Evolutionary conservation across 1,140 invertebrate species (phyloP).

Genomic region (Drepana arcuata): DNA sequence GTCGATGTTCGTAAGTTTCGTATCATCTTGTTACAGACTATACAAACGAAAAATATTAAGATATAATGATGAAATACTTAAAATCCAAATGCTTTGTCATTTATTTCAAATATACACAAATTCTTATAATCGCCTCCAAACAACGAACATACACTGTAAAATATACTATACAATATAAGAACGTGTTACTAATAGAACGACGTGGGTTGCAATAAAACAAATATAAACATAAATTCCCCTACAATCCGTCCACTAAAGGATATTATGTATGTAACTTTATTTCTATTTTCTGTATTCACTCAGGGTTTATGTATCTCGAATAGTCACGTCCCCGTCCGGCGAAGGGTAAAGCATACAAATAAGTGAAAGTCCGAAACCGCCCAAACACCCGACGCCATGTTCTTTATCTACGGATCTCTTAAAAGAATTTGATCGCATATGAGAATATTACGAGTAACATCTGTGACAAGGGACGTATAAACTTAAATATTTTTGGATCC

Average conservation of each 20-base stretch:
- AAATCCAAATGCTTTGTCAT: no score
- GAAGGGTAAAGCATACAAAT: constrained; percentile 69
- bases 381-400: constrained; percentile 59
- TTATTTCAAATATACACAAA: no score
- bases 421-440: constrained; percentile 70
- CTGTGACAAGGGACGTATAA: constrained; percentile 67
- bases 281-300: constrained; percentile 72
- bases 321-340: constrained; percentile 62
- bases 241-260: constrained; percentile 58
- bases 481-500: constrained; percentile 50
- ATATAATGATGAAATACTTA: no score
- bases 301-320: constrained; percentile 70
- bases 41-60: no score
- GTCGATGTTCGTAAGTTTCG: no score
- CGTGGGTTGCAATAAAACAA: constrained; percentile 28
- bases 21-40: no score
- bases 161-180: no score
- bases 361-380: constrained; percentile 65
- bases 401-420: constrained; percentile 68
- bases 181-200: no score
- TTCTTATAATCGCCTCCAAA: no score
- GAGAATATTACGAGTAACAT: constrained; percentile 68
- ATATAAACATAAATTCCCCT: constrained; percentile 25
- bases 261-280: constrained; percentile 69
- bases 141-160: no score